Conservation (phyloP, 2,113 vertebrate genomes). For the Phalacrocorax brasilianus region DNA sequence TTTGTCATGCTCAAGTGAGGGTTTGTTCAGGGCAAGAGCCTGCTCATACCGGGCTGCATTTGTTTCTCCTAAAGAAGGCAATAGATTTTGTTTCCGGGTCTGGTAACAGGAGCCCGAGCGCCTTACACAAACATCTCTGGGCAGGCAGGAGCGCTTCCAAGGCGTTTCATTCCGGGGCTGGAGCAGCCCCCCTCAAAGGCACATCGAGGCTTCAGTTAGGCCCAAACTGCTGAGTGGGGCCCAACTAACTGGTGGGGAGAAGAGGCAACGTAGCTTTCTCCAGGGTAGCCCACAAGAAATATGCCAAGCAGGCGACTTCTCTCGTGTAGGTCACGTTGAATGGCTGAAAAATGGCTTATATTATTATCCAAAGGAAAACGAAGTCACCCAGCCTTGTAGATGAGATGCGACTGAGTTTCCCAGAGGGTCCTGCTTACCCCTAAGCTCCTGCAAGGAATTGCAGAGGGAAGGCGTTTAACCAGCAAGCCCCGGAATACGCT, state of each 20-base stretch:
- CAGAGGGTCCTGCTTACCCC: neutral
- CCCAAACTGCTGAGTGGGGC: neutral
- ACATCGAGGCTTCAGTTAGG: neutral
- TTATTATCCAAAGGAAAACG: neutral
- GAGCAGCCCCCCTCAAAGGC: neutral
- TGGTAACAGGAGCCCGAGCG: neutral
- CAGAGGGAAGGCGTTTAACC: neutral
- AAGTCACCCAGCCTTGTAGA: neutral
- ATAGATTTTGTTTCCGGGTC: constrained; percentile 42
- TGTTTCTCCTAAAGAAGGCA: constrained; percentile 43
- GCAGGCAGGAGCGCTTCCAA: neutral
- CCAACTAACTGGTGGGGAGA: neutral
- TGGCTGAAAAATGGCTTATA: neutral
- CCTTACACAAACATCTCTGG: neutral
- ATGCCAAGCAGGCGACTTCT: neutral
- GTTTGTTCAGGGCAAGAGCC: constrained; percentile 22
- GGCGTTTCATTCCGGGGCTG: neutral
- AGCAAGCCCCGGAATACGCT: fast-evolving
- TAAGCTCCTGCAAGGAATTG: neutral
- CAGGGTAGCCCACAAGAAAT: neutral
- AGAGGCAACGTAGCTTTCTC: neutral
- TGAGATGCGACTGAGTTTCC: neutral
- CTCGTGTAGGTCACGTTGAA: fast-evolving
- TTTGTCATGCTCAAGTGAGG: constrained; percentile 33
- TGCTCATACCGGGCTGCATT: neutral